Base-by-base conservation (phyloP, 1,140 invertebrate genomes). In the Physella acuta region DNA sequence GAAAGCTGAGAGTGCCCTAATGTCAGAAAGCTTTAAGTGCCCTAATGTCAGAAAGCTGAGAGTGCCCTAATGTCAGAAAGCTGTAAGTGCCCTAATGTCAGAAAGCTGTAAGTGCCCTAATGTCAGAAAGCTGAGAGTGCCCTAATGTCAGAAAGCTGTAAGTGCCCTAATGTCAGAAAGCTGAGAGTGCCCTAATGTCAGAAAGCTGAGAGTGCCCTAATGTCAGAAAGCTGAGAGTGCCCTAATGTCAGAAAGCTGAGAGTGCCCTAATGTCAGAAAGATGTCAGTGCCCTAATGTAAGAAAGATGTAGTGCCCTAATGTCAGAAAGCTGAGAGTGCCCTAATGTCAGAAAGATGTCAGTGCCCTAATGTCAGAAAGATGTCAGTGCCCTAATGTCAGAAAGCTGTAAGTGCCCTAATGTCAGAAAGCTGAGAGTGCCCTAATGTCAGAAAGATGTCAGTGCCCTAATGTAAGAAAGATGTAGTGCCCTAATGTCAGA, bases 301-400 rank as follows among this genome's bases (percentile, higher is more conserved):
- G n/a, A n/a, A n/a, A n/a, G n/a, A n/a, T n/a, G n/a, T n/a, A n/a
- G n/a, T n/a, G n/a, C n/a, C n/a, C n/a, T n/a, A n/a, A n/a, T n/a
- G n/a, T n/a, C n/a, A 84, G 71, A 81, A 82, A 64, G 76, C 81
- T 49, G 83, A 82, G 71, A 81, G 80, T 76, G 33, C 8, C 4
- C 28, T 30, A 30, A 11, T 60, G 16, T 60, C n/a, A 84, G 71
- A 81, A 82, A 64, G 76, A 80, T 49, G 83, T 83, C 71, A 81
- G 80, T 76, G 33, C 8, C 4, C 28, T 30, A 30, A 11, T 60
- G 16, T 60, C n/a, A 84, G 71, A 81, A 82, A 64, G 76, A 80
- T 49, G 83, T 83, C 71, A 81, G 80, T 76, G 33, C 8, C 4
- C 28, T 30, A 30, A 11, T 60, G 16, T 60, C n/a, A 84, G 71